Percentiles rank a stretch among this genome's conserved stretches.
Evolutionary conservation across 1,140 invertebrate genomes (phyloP).

Genomic region (Drosophila sulfurigaster): DNA sequence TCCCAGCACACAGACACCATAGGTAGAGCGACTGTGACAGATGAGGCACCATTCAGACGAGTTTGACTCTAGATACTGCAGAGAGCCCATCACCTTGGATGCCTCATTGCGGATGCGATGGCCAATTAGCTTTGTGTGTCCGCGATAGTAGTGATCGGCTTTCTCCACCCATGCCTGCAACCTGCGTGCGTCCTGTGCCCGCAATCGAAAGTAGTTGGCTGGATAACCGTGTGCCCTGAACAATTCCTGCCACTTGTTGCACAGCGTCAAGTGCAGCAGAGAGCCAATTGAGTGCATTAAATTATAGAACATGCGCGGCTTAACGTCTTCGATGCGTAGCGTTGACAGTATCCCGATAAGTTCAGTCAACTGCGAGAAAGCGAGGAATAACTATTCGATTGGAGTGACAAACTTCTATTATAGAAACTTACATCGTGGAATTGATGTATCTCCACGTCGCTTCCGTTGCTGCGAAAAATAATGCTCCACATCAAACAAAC

Average conservation of each 20-base stretch:
- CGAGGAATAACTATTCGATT: neutral
- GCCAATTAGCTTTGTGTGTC: too few relatives aligned
- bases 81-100: constrained; percentile 9
- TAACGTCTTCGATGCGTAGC: constrained; percentile 1
- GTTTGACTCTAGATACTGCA: constrained; percentile 12
- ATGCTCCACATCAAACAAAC: constrained; percentile 40
- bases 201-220: constrained; percentile 16
- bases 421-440: constrained; percentile 29
- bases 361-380: constrained; percentile 20
- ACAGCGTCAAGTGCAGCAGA: constrained; percentile 28
- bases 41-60: constrained; percentile 9
- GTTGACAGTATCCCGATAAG: neutral
- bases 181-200: constrained; percentile 2
- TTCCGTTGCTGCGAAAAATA: constrained; percentile 11
- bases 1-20: neutral
- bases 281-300: constrained; percentile 10
- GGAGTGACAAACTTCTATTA: neutral
- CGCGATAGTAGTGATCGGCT: too few relatives aligned
- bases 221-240: constrained; percentile 24
- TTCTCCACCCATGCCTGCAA: neutral
- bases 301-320: neutral
- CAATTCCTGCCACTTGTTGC: constrained; percentile 16
- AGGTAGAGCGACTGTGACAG: neutral
- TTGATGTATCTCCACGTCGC: constrained; percentile 15
- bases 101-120: constrained; percentile 4